Percentiles rank a stretch among this genome's conserved stretches.
Evolutionary conservation across 2,113 vertebrate species (phyloP).

Genomic region (Planiliza haematocheilus): DNA sequence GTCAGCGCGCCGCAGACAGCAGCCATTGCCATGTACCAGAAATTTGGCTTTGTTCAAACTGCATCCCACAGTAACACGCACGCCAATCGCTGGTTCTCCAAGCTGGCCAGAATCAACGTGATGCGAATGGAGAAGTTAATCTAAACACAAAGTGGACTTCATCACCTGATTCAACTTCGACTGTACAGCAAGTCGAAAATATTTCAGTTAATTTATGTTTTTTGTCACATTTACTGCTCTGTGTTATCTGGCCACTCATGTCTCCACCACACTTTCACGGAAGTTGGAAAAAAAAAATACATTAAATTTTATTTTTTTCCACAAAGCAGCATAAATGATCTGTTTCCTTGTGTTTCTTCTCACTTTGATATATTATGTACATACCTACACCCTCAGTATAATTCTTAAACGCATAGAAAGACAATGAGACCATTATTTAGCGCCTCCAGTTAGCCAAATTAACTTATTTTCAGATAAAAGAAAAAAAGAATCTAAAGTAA

Average conservation of each 20-base stretch:
- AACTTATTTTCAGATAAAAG: constrained; percentile 7
- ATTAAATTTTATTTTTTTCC: constrained; percentile 47
- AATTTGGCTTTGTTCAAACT: constrained; percentile 71
- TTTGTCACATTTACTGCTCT: constrained; percentile 1
- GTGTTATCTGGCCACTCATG: neutral
- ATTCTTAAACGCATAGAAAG: constrained; percentile 34
- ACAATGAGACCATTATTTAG: constrained; percentile 47
- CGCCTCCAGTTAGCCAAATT: constrained; percentile 1
- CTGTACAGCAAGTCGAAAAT: constrained; percentile 14
- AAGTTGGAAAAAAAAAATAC: constrained; percentile 21
- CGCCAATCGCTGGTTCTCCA: constrained; percentile 70
- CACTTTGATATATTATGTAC: constrained; percentile 56
- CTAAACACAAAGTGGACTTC: constrained; percentile 45
- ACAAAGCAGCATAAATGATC: constrained; percentile 41
- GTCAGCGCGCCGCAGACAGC: constrained; percentile 71
- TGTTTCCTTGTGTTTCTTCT: constrained; percentile 51
- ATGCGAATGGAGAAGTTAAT: constrained; percentile 76
- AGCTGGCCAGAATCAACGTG: constrained; percentile 70
- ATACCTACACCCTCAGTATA: constrained; percentile 34
- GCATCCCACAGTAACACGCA: constrained; percentile 62
- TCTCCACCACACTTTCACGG: neutral
- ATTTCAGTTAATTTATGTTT: constrained; percentile 46
- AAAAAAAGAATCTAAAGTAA: neutral
- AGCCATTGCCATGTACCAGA: constrained; percentile 62
- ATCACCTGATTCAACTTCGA: constrained; percentile 1